Percentiles rank a stretch among this genome's conserved stretches.
Conservation (phyloP, 2,797 vertebrate genomes). For the Hemitrygon akajei region DNA sequence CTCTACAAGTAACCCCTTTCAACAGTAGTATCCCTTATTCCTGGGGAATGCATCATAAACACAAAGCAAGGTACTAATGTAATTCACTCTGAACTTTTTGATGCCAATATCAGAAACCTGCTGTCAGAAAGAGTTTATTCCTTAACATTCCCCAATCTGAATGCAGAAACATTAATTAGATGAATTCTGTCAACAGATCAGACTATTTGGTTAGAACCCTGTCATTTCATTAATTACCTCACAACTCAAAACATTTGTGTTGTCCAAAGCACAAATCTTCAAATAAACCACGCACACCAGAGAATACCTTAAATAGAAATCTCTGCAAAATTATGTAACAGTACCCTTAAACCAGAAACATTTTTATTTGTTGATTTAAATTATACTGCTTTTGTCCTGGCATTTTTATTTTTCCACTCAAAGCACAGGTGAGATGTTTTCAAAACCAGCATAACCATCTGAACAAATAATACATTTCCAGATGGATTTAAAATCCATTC, state of each 20-base stretch:
- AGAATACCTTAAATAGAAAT: neutral
- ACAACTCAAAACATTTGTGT: neutral
- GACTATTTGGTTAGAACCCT: neutral
- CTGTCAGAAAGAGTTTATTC: neutral
- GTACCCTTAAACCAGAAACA: neutral
- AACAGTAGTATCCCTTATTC: too few relatives aligned
- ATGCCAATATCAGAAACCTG: neutral
- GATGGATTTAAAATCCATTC: neutral
- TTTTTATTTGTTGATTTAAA: neutral
- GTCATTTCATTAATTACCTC: neutral
- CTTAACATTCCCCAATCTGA: neutral
- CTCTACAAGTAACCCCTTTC: too few relatives aligned
- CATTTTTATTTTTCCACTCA: neutral
- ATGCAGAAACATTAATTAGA: neutral
- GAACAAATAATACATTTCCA: conserved; percentile 1
- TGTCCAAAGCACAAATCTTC: neutral
- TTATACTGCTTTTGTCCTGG: neutral
- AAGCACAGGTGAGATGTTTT: neutral
- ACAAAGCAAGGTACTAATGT: too few relatives aligned
- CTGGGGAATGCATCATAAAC: too few relatives aligned
- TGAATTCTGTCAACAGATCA: neutral
- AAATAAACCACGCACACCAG: neutral
- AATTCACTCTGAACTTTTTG: neutral
- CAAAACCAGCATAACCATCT: neutral
- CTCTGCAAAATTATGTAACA: neutral